Percentiles rank a stretch among this genome's conserved stretches.
Conservation (phyloP, 2,113 vertebrate genomes). For the Irena cyanogastra region DNA sequence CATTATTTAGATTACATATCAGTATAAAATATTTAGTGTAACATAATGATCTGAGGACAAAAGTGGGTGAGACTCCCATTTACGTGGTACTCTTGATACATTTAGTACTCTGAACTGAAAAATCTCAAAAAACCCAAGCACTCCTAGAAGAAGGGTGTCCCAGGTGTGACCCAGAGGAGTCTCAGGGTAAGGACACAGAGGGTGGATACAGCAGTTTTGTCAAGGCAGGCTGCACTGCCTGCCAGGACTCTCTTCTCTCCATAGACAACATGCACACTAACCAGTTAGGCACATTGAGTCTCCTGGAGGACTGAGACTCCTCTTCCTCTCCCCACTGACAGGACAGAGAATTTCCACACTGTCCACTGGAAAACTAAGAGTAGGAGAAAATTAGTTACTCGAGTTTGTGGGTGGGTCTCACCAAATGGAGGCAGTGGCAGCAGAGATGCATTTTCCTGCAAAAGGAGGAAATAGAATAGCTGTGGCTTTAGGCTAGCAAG, state of each 20-base stretch:
- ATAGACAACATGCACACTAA: fast-evolving
- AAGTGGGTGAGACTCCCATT: background rate
- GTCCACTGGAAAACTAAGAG: background rate
- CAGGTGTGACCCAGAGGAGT: background rate
- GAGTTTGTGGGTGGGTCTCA: background rate
- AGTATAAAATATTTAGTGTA: background rate
- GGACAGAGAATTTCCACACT: background rate
- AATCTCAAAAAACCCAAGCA: background rate
- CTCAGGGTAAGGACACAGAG: background rate
- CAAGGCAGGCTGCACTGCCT: background rate
- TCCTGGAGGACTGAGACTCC: background rate
- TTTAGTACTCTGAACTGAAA: background rate
- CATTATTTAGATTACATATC: background rate
- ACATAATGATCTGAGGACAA: background rate
- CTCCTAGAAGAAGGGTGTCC: background rate
- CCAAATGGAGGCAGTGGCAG: background rate
- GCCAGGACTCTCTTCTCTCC: background rate
- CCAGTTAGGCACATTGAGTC: background rate
- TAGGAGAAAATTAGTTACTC: background rate
- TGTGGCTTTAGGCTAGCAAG: background rate
- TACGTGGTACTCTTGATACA: background rate
- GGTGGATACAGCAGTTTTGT: background rate
- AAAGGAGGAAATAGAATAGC: background rate
- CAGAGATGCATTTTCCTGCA: background rate
- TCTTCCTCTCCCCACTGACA: background rate